Base-by-base conservation (phyloP, 2,888 invertebrate genomes). In the Synanthedon myopaeformis region DNA sequence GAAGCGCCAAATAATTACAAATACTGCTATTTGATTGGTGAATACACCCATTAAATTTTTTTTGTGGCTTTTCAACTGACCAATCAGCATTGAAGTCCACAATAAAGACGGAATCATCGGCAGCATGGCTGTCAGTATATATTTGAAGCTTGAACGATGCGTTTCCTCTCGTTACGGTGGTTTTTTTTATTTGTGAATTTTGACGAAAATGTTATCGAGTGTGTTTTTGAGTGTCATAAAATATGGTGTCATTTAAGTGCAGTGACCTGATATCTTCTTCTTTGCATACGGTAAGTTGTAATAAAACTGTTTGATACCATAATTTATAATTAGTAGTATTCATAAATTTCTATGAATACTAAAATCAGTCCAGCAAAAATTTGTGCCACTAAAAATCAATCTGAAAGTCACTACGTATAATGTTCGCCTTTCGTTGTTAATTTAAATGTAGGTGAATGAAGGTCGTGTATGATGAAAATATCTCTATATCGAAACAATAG, bases 71-170 rank as follows among this genome's bases (percentile, higher is more conserved):
- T 54, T 55, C 58, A 69, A 74, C 79, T 74, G 70, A 80, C 92
- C 92, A 92, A 92, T 92, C 89, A 84, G 89, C 88, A 82, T 69
- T 70, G 87, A 89, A 89, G 89, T 87, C 89, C 88, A 90, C 90
- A 91, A 92, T 92, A 93, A 94, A 94, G 92, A 91, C 92, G 91
- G 92, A 91, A 91, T 92, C 91, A 90, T 91, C 91, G 90, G 91
- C 93, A 94, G 93, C 92, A 95, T 95, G 94, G 95, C 94, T 94
- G 95, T 93, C 96, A 96, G 95, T 97, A 96, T 96, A 96, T 94
- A 96, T 95, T 93, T 94, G 94, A 93, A 92, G 91, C 91, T 91
- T 90, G 91, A 86, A 91, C 90, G 91, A 94, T 94, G 93, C 91
- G 90, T 91, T 92, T 92, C 93, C 93, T 94, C 91, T 92, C 92